These are phyloP conservation scores for Muricea muricata DNA, from an alignment of 92 coral and sea anemone genomes.

Conservation along the genomic window DNA sequence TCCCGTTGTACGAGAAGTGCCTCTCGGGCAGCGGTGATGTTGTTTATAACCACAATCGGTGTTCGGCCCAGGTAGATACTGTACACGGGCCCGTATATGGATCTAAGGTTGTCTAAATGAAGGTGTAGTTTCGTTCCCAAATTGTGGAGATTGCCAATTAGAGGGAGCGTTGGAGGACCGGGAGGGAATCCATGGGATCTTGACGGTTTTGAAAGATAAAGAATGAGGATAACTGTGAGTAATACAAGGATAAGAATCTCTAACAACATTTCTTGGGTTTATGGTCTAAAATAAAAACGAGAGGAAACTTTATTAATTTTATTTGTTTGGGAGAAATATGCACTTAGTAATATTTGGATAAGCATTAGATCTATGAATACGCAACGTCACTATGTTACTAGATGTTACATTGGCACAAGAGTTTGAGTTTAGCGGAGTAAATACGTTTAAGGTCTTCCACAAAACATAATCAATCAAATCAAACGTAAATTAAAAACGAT, in stretches of 20 bases:
- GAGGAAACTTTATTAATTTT: not conserved
- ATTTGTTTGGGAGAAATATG: too few species aligned
- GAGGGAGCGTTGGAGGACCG: constrained; percentile 92
- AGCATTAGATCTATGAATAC: too few species aligned
- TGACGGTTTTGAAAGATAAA: constrained; percentile 58
- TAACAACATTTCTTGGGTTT: constrained; percentile 5
- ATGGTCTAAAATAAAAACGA: not conserved
- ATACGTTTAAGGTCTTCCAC: too few species aligned
- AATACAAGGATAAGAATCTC: constrained; percentile 1
- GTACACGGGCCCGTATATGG: constrained; percentile 81
- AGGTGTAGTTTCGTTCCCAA: constrained; percentile 89
- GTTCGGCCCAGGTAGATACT: constrained; percentile 90
- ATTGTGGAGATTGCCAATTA: constrained; percentile 94
- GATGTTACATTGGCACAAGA: too few species aligned
- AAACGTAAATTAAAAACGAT: not conserved
- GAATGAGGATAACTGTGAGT: constrained; percentile 1
- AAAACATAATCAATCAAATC: not conserved
- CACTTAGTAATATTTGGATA: too few species aligned
- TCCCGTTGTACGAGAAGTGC: constrained; percentile 88
- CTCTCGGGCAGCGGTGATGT: constrained; percentile 93
- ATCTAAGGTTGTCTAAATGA: constrained; percentile 78
- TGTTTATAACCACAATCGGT: constrained; percentile 90
- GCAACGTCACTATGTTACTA: too few species aligned
- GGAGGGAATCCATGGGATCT: constrained; percentile 84
- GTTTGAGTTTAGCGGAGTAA: too few species aligned